phyloP scores from a whole-genome alignment of 2,113 vertebrate species.

The Agapornis roseicollis region DNA sequence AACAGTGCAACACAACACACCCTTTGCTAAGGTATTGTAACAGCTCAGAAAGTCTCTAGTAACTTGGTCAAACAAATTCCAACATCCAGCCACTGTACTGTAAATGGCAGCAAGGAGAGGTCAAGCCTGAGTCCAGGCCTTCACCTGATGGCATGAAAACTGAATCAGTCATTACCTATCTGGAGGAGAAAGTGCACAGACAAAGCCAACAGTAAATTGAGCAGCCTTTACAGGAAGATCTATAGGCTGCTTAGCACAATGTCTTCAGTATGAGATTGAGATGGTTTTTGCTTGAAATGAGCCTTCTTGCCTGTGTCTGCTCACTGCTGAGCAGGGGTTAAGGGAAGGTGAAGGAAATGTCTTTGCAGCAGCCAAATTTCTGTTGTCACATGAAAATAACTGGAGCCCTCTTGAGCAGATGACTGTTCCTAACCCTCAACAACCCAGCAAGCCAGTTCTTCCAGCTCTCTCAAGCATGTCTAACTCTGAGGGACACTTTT shows the following conservation, averaged over 20 bases:
- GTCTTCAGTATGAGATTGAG: neutral
- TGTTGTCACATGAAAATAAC: constrained; percentile 26
- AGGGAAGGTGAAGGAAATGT: constrained; percentile 26
- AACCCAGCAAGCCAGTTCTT: neutral
- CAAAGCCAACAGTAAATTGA: neutral
- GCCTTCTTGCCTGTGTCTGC: neutral
- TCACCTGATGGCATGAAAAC: neutral
- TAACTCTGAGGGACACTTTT: neutral
- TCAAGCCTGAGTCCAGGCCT: neutral
- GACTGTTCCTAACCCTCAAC: neutral
- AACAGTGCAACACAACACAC: neutral
- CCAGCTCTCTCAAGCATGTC: neutral
- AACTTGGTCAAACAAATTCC: neutral
- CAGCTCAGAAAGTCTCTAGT: neutral
- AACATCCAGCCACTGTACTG: neutral
- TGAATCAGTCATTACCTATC: neutral
- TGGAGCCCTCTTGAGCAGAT: neutral
- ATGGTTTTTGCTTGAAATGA: neutral
- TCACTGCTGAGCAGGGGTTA: constrained; percentile 27
- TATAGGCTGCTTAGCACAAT: neutral
- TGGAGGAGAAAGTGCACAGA: neutral
- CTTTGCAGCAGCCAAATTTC: neutral
- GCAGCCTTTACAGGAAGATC: neutral
- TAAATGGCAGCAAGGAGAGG: neutral
- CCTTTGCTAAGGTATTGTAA: neutral